Percentiles rank a stretch among this genome's conserved stretches.
phyloP scores from a whole-genome alignment of 2,113 vertebrate genomes.

The Ochotona princeps region DNA sequence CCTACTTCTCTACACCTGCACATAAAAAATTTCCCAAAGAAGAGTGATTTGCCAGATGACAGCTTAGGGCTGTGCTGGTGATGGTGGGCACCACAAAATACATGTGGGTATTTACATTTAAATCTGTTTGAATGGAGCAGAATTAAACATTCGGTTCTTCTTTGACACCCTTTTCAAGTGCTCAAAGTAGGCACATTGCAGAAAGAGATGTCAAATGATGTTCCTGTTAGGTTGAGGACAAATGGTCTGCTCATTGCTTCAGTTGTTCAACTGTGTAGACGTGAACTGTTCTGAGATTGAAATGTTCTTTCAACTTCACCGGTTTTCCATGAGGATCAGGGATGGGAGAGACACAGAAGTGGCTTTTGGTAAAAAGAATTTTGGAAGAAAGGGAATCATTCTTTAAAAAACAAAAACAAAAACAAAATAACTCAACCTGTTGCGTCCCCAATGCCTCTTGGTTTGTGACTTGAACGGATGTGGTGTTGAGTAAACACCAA shows the following conservation, averaged over 20 bases:
- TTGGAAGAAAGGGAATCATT: neutral
- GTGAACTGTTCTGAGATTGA: neutral
- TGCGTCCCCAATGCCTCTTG: neutral
- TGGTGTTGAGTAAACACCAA: neutral
- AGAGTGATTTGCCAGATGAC: neutral
- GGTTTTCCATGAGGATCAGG: neutral
- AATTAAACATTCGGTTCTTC: neutral
- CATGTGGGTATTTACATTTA: neutral
- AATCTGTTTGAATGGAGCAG: neutral
- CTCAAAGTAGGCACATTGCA: fast-evolving
- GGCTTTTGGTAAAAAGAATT: neutral
- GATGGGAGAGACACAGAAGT: neutral
- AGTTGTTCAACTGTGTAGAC: neutral
- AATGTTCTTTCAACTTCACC: neutral
- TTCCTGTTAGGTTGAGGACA: neutral
- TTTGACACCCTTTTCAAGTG: neutral
- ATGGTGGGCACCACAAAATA: neutral
- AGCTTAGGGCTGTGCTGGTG: neutral
- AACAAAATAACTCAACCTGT: too few species aligned
- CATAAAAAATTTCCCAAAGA: neutral
- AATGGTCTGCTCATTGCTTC: neutral
- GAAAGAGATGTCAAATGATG: neutral
- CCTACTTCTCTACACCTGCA: neutral
- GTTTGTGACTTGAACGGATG: neutral
- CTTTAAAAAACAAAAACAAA: neutral